Evolutionary conservation across 2,888 invertebrate genomes (phyloP), one percentile per base, ranked within the genome.

Genomic region (Venustoraphidia nigricollis): DNA sequence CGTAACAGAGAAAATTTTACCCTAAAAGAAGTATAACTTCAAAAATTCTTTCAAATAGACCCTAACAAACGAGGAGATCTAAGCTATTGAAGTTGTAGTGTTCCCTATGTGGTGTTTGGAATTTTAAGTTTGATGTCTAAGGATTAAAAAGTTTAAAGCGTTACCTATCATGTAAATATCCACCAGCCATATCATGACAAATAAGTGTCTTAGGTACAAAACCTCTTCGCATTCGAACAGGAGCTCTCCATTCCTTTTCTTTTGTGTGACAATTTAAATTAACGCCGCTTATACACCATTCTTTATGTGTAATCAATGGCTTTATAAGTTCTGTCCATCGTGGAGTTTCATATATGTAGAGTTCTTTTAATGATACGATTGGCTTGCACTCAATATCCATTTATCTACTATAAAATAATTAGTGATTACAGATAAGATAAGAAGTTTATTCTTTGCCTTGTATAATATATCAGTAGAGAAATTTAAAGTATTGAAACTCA

Each of bases 151-250:
- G 27, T 27, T 6, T 27, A 27, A 6, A 6, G 45, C 47, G 50
- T 54, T 69, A 92, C 91, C 82, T 79, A 67, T 95, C 95, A 57
- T 88, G 86, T 45, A 87, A 72, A 66, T 97, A 97, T 54, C 95
- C 95, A 54, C 94, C 94, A 65, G 82, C 86, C 83, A 94, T 87
- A 65, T 97, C 97, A 68, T 97, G 97, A 61, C 96, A 97, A 27
- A 96, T 75, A 47, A 95, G 66, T 2, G 89, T 85, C 64, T 79
- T 83, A 0, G 86, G 83, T 45, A 73, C 65, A 36, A 61, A 62
- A 46, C 69, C 64, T 43, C 69, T 64, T 52, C 70, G 62, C 2
- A 65, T 54, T 53, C 72, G 68, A 8, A 52, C 49, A 46, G 53
- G 56, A 4, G 54, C 42, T 35, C 45, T 46, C 50, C 59, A 61